Conservation (phyloP, 2,113 vertebrate species). For the Centropus unirufus region DNA sequence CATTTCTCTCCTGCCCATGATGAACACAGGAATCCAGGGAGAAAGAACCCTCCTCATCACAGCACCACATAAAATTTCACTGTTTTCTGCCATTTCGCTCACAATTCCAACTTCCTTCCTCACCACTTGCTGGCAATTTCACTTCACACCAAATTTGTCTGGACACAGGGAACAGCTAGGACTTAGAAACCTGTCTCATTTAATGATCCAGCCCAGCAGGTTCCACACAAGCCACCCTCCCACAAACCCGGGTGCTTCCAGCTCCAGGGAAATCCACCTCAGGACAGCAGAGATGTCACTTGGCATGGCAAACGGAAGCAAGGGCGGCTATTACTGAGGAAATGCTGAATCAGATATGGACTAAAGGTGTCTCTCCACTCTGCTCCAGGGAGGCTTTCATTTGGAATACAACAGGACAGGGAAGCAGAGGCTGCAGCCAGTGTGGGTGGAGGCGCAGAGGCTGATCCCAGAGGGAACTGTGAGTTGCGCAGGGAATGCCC, state of each 20-base stretch:
- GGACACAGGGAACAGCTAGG: not conserved
- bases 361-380: not conserved
- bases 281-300: not conserved
- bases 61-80: not conserved
- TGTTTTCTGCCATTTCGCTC: not conserved
- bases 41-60: no score
- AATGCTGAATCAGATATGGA: not conserved
- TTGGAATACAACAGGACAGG: not conserved
- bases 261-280: not conserved
- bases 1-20: not conserved
- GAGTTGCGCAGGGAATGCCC: not conserved
- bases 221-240: not conserved
- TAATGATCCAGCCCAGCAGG: conserved; percentile 4
- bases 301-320: not conserved
- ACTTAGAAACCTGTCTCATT: not conserved
- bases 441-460: fast-evolving
- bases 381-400: not conserved
- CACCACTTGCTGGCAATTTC: not conserved
- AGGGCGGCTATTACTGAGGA: not conserved
- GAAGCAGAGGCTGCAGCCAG: not conserved
- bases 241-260: not conserved
- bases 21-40: not conserved
- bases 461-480: not conserved
- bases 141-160: not conserved
- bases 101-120: not conserved